Evolutionary conservation across 2,888 invertebrate species (phyloP), one percentile per base, ranked within the genome.

Genomic region (Myathropa florea): DNA sequence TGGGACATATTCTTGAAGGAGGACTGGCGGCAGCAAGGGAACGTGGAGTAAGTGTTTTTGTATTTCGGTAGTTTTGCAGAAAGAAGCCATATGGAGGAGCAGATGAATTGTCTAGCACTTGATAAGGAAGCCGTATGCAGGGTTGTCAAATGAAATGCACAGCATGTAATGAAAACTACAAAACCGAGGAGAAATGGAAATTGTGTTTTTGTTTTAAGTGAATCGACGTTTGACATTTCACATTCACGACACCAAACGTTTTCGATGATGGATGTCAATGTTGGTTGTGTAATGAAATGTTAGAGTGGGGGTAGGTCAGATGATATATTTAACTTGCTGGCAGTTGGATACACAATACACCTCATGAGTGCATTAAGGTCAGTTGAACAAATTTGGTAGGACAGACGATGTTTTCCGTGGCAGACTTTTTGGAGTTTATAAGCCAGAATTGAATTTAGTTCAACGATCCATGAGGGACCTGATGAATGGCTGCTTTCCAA

Each of bases 61-160:
- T 70, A n/a, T 81, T 78, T 71, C 61, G 30, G 63, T 76, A 67
- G 75, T 84, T 86, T 82, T 82, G 78, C 86, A 73, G 86, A 86
- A 78, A 78, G 82, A 86, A 86, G 78, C 82, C 86, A 86, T 86
- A 86, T 86, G 86, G 86, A 65, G 78, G 46, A 55, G 23, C 77
- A 82, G 77, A 81, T 77, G 76, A 84, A 61, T 68, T 57, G 70
- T 71, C 53, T 75, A 57, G 61, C 55, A 24, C 14, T 53, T 61
- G 61, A 36, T 26, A 39, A 36, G 28, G 82, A 86, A 82, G 82
- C 86, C 82, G 10, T 78, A 72, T 14, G n/a, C 21, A 6, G 36
- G 9, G 28, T 63, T 83, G 59, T 68, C 61, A 79, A 79, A 68
- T 60, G 63, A 28, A 67, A 76, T 67, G 60, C 61, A 73, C 65